Percentiles rank a stretch among this genome's conserved stretches.
Evolutionary conservation across 2,797 vertebrate genomes (phyloP).

Genomic region (Acrocephalus scirpaceus): DNA sequence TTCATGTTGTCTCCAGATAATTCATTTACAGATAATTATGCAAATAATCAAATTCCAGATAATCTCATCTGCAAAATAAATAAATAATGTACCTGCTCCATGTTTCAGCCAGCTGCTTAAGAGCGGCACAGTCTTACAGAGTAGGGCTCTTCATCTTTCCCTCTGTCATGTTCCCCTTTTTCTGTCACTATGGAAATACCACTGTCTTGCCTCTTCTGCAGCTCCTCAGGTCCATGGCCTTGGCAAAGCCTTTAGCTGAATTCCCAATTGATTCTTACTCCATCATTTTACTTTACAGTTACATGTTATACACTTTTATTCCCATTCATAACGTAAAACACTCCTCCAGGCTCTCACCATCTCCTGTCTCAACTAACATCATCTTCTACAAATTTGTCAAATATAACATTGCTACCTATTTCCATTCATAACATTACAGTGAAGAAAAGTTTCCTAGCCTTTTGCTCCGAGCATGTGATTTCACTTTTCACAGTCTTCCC

Average conservation of each 20-base stretch:
- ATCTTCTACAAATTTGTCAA: constrained; percentile 14
- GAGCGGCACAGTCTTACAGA: not conserved
- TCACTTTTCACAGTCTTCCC: constrained; percentile 53
- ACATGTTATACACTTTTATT: not conserved
- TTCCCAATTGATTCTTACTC: not conserved
- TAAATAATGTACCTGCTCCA: constrained; percentile 16
- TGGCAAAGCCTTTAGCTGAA: not conserved
- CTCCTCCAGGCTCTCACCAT: constrained; percentile 45
- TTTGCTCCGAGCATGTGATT: constrained; percentile 52
- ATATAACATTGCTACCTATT: constrained; percentile 32
- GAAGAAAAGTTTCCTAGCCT: constrained; percentile 42
- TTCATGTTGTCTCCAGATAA: constrained; percentile 53
- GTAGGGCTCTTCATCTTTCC: not conserved
- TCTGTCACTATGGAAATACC: not conserved
- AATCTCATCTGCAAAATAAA: constrained; percentile 52
- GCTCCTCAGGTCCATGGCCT: not conserved
- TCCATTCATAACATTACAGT: constrained; percentile 47
- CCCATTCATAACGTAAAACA: not conserved
- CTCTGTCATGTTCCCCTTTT: not conserved
- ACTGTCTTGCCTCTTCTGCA: not conserved
- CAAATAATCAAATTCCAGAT: constrained; percentile 36
- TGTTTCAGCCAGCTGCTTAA: constrained; percentile 16
- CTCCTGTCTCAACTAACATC: not conserved
- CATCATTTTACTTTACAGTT: not conserved
- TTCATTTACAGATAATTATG: constrained; percentile 50